Evolutionary conservation across 2,113 vertebrate genomes (phyloP), one percentile per base, ranked within the genome.

Genomic region (Gopherus flavomarginatus): DNA sequence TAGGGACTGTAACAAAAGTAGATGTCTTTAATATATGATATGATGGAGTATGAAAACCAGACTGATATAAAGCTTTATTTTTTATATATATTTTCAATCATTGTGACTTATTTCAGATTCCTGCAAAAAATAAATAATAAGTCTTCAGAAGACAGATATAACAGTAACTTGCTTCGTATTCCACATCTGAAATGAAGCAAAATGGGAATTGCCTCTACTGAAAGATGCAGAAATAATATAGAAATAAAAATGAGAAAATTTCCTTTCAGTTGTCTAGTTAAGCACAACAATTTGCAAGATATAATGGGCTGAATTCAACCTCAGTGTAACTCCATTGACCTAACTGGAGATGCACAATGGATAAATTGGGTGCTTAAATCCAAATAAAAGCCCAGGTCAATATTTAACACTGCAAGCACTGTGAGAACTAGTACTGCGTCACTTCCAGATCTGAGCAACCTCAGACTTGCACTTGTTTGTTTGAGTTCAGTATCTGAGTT

Each of bases 401-500:
- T 62, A 47, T 11, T 21, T 14, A 44, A 5, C 38, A 29, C 31
- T 56, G 29, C 22, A 49, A 57, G 83, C 93, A 78, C 27, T 59
- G 27, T 59, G 12, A 95, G 11, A 81, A 52, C 10, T 65, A 4
- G 1, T 72, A 87, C 77, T 4, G 85, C 16, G 31, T 95, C n/a
- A 47, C 38, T 82, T 50, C 16, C 21, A 75, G 72, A 93, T 53
- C 42, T 77, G 88, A 96, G 44, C 95, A 93, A 85, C 42, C 77
- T 96, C 50, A 91, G 54, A 44, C 42, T 90, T 75, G 17, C 22
- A 16, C 11, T 86, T 81, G 80, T 5, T 57, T 90, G 38, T 90
- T 88, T 85, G 59, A 95, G 75, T 81, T 89, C 84, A 92, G 53
- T 94, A 89, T 92, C 44, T 88, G 75, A 94, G n/a, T n/a, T n/a